Evolutionary conservation across 2,797 vertebrate genomes (phyloP).

Genomic region (Nannoperca australis): DNA sequence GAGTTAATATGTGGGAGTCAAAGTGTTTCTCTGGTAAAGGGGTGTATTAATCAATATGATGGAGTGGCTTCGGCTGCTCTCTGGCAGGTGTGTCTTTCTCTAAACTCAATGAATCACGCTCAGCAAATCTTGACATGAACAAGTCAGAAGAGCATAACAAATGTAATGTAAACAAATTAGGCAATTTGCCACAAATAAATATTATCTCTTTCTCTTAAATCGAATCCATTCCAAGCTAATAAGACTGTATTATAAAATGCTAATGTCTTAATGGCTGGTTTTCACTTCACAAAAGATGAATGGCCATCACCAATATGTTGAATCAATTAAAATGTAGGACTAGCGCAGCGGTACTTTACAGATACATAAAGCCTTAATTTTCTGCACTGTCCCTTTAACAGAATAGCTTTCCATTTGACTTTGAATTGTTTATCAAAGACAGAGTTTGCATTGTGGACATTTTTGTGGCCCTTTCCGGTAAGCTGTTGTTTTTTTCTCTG

Average conservation of each 20-base stretch:
- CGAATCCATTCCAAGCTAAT: background rate
- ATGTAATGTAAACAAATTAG: background rate
- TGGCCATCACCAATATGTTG: background rate
- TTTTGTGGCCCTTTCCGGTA: background rate
- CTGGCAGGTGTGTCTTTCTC: background rate
- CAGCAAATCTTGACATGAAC: background rate
- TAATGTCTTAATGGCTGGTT: background rate
- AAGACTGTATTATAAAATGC: background rate
- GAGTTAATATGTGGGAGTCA: slow-evolving; percentile 8
- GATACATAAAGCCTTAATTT: background rate
- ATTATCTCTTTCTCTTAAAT: background rate
- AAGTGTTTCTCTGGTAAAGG: slow-evolving; percentile 1
- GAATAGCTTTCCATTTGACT: background rate
- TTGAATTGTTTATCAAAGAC: background rate
- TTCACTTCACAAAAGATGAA: too few species aligned
- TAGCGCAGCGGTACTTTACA: background rate
- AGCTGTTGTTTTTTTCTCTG: background rate
- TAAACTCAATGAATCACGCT: background rate
- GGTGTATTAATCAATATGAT: slow-evolving; percentile 16
- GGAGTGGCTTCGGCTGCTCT: slow-evolving; percentile 7
- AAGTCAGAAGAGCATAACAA: background rate
- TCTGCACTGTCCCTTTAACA: background rate
- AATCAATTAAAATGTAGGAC: background rate
- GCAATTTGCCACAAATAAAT: background rate
- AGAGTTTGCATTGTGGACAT: background rate